Conservation (phyloP, 2,113 vertebrate genomes). For the Hypomesus transpacificus region DNA sequence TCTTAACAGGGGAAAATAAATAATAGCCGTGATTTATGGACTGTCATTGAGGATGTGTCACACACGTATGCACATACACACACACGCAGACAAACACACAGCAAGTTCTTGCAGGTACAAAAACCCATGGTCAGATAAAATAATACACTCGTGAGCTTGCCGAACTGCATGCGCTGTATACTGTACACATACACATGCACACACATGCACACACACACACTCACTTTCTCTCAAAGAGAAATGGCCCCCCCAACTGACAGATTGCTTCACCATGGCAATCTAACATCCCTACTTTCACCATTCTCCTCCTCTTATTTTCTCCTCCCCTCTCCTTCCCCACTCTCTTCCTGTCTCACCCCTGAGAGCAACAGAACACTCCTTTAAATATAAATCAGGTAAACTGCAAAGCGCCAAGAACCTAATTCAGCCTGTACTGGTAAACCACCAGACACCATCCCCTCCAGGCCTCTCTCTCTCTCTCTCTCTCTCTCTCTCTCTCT, state of each 20-base stretch:
- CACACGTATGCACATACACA: neutral
- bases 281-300: slow-evolving; percentile 55
- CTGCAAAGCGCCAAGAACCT: slow-evolving; percentile 54
- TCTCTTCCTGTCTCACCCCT: slow-evolving; percentile 25
- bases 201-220: slow-evolving; percentile 6
- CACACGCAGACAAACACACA: neutral
- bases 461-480: neutral
- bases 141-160: neutral
- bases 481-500: slow-evolving; percentile 21
- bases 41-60: slow-evolving; percentile 19
- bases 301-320: slow-evolving; percentile 24
- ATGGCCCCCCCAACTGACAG: slow-evolving; percentile 46
- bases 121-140: slow-evolving; percentile 13
- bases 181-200: slow-evolving; percentile 6
- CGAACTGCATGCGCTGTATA: neutral
- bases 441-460: slow-evolving; percentile 44
- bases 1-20: slow-evolving; percentile 22
- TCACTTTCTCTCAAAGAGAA: neutral
- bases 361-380: slow-evolving; percentile 55
- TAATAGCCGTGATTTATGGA: slow-evolving; percentile 32
- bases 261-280: slow-evolving; percentile 39
- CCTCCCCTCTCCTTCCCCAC: slow-evolving; percentile 42
- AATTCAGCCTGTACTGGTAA: slow-evolving; percentile 59
- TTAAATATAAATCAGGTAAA: slow-evolving; percentile 70
- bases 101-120: no score